These are phyloP conservation scores for Smutsia gigantea DNA, from an alignment of 2,797 vertebrate genomes.

Conservation along the genomic window DNA sequence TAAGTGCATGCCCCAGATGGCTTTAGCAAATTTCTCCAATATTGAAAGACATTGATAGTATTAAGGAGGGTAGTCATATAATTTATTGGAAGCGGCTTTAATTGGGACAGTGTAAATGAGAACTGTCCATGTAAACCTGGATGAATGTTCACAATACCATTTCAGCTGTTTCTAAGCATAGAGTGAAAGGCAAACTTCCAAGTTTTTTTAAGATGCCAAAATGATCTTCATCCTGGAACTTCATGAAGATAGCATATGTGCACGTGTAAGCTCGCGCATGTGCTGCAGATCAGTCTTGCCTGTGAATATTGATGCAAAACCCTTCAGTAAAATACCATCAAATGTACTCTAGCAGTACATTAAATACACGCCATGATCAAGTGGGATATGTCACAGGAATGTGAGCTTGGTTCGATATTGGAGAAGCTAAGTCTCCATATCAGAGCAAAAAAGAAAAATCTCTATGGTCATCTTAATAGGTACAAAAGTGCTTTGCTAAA, in stretches of 20 bases:
- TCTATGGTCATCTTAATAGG: background rate
- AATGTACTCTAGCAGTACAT: background rate
- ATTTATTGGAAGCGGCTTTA: background rate
- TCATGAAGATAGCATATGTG: background rate
- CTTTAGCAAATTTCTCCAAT: background rate
- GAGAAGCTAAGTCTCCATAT: background rate
- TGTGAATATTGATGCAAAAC: background rate
- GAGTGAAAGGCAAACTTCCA: background rate
- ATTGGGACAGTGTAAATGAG: background rate
- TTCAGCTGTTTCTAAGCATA: background rate
- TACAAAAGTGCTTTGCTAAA: conserved; percentile 5
- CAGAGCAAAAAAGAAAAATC: background rate
- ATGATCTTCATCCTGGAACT: background rate
- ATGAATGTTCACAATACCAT: background rate
- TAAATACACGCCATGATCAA: background rate
- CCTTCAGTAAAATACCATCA: background rate
- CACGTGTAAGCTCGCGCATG: background rate
- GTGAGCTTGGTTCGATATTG: background rate
- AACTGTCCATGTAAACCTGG: background rate
- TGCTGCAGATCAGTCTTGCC: background rate
- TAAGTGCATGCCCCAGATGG: background rate
- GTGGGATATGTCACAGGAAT: background rate
- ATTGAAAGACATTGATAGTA: background rate
- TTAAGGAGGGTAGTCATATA: background rate
- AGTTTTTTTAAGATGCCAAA: background rate